These are phyloP conservation scores for Microplitis mediator DNA, from an alignment of 1,140 invertebrate genomes.

Conservation along the genomic window DNA sequence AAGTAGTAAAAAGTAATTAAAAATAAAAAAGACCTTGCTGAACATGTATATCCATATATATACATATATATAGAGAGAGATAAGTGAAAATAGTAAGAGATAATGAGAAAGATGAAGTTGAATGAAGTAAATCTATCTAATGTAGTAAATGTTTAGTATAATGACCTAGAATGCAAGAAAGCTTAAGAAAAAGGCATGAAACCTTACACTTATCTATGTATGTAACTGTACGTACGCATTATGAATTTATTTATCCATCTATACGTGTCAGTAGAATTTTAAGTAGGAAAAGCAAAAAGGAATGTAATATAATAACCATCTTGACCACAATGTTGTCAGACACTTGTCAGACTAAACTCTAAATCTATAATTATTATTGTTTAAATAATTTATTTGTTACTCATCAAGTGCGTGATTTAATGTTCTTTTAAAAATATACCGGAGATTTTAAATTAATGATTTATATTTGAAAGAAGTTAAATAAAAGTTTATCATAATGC, in stretches of 20 bases:
- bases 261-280: neutral
- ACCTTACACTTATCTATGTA: too few relatives aligned
- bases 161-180: conserved; percentile 6
- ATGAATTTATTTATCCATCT: neutral
- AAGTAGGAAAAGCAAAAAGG: neutral
- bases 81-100: too few relatives aligned
- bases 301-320: neutral
- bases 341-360: neutral
- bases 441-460: neutral
- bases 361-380: too few relatives aligned
- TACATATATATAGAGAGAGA: too few relatives aligned
- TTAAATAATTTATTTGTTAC: too few relatives aligned
- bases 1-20: too few relatives aligned
- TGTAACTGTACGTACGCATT: neutral
- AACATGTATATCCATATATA: too few relatives aligned
- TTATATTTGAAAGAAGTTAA: neutral
- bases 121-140: neutral
- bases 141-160: neutral
- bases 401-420: neutral
- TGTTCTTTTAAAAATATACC: neutral
- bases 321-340: neutral
- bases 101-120: neutral
- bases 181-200: neutral
- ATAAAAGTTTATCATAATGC: conserved; percentile 16
- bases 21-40: too few relatives aligned